Base-by-base conservation (phyloP, 2,888 invertebrate species). In the Apeira syringaria region DNA sequence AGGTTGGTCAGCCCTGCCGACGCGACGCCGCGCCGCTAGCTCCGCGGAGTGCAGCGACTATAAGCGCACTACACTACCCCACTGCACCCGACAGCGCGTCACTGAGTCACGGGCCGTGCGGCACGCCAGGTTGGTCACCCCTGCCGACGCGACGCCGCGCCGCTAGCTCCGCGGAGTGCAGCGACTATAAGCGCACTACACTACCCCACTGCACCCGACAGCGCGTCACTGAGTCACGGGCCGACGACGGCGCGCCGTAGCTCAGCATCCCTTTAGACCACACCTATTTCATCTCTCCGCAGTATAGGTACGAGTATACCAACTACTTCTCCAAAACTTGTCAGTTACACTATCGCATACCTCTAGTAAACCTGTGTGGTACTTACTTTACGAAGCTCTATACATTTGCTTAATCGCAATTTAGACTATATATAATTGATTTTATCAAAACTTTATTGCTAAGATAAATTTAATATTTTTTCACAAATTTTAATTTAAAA, bases 311-410 rank as follows among this genome's bases (percentile, higher is more conserved):
- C n/a, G 44, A 47, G 56, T 56, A 75, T 76, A 74, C 69, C 67
- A 77, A 72, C 70, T 68, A 64, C 70, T 64, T 67, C 59, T 43
- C 37, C 63, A 66, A 72, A 76, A 65, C 64, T 67, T 65, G 66
- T 70, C 72, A 73, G 62, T 72, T 74, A 76, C 66, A 68, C 66
- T 76, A 79, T 77, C 71, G 63, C 71, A 79, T 80, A 82, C 71
- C 64, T 78, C 77, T 87, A 86, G 78, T 68, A 79, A 69, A 87
- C 87, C 87, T 85, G 83, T 85, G 77, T 85, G 78, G 78, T 80
- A 81, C 86, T 84, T 86, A 85, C 64, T 73, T 80, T 89, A 88
- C 81, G 72, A 89, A 89, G 89, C 89, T 89, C 90, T 89, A 90
- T 88, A 89, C 89, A 88, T 80, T 83, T 74, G 83, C 86, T 86